These are phyloP conservation scores for Augochlora pura DNA, from an alignment of 1,140 invertebrate species.

Conservation along the genomic window DNA sequence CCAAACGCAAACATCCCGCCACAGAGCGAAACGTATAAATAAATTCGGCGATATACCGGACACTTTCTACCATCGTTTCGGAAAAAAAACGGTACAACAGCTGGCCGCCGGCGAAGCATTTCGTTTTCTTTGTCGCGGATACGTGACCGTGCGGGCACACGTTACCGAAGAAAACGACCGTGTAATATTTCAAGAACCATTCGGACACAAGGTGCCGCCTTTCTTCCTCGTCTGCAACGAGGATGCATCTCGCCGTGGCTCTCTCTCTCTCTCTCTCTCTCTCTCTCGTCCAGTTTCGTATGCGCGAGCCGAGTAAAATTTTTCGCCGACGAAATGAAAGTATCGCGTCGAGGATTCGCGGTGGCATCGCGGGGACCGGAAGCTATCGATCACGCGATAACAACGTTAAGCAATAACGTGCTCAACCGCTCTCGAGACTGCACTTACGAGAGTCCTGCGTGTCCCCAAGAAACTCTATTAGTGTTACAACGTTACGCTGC, in stretches of 20 bases:
- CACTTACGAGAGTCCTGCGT: neutral
- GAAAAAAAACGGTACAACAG: slow-evolving; percentile 23
- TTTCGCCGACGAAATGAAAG: slow-evolving; percentile 24
- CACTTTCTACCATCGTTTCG: neutral
- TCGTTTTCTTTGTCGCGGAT: slow-evolving; percentile 21
- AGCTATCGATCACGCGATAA: neutral
- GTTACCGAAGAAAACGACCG: slow-evolving; percentile 37
- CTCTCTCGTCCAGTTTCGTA: neutral
- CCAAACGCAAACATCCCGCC: neutral
- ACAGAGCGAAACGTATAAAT: neutral
- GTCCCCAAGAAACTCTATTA: neutral
- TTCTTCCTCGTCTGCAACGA: slow-evolving; percentile 18
- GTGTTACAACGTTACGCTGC: neutral
- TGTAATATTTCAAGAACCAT: slow-evolving; percentile 63
- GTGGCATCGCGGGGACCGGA: neutral
- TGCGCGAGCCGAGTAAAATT: slow-evolving; percentile 15
- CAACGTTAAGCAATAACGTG: neutral
- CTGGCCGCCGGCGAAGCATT: neutral
- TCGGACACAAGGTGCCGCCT: slow-evolving; percentile 41
- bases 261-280: too few species aligned
- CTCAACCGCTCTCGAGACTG: neutral
- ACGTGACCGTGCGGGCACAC: slow-evolving; percentile 36
- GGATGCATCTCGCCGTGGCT: slow-evolving; percentile 36
- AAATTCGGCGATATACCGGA: neutral
- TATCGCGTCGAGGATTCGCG: neutral